Base-by-base conservation (phyloP, 2,888 invertebrate genomes). In the Chouioia cunea region DNA sequence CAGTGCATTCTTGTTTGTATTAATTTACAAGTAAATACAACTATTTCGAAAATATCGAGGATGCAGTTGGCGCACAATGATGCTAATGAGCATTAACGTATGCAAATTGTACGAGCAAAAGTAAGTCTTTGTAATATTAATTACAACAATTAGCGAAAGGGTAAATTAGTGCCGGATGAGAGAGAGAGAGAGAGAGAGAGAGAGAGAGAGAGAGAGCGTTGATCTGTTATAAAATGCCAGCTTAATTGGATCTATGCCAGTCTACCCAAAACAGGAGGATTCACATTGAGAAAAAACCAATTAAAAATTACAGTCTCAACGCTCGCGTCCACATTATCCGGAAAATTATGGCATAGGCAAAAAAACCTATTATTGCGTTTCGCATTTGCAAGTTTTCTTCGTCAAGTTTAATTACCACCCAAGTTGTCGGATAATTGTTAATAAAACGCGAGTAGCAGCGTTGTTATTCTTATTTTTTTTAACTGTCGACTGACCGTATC, bases 61-160 rank as follows among this genome's bases (percentile, higher is more conserved):
- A n/a, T n/a, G n/a, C n/a, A n/a, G 27, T 27, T 27, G 27, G 27
- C 27, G 15, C 2, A 63, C 57, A 57, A 63, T 63, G 27, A 46
- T 12, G 64, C 54, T 43, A 36, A 62, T 50, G 23, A 50, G 36
- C 36, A 50, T 53, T 27, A 48, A 57, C 56, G 18, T 20, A 36
- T 27, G 56, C 18, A 56, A 65, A 57, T 63, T 44, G 18, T 27
- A 53, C 52, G 3, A 12, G 52, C 22, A 44, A 44, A 22, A 50
- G 53, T 18, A 47, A 22, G 52, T 20, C 56, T 44, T 52, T 56
- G 56, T 48, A 56, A 46, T 56, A 65, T 65, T 56, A 65, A 65
- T 54, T 65, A 56, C 65, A 18, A 57, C 65, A 57, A 65, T 65
- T 65, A 65, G 56, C 27, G 36, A 6, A 27, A 47, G 47, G 4